phyloP scores from a whole-genome alignment of 2,113 vertebrate genomes.

The Merops nubicus region DNA sequence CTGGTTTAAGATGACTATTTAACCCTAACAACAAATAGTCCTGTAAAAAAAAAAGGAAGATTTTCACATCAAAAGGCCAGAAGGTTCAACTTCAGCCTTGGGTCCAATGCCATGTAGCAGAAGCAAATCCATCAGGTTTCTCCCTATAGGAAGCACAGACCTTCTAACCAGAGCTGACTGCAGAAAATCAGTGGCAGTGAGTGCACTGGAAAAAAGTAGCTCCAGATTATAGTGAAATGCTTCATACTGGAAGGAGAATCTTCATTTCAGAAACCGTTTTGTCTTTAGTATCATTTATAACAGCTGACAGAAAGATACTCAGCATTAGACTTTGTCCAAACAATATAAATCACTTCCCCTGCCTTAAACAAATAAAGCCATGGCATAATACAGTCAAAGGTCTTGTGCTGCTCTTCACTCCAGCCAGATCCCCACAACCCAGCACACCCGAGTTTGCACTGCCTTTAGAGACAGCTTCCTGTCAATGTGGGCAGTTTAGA shows the following conservation, averaged over 20 bases:
- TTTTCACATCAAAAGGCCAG: not conserved
- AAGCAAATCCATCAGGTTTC: not conserved
- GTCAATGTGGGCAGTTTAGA: not conserved
- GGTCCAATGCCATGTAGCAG: not conserved
- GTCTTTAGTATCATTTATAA: conserved; percentile 18
- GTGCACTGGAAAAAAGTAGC: not conserved
- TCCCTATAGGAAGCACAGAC: not conserved
- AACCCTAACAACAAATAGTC: not conserved
- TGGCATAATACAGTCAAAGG: not conserved
- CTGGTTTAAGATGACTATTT: not conserved
- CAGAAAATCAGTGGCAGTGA: not conserved
- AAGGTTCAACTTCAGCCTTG: not conserved
- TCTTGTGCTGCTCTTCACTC: not conserved
- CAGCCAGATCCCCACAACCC: not conserved
- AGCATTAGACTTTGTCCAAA: conserved; percentile 5
- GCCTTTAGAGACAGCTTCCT: not conserved
- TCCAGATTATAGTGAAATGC: not conserved
- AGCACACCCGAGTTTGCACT: not conserved
- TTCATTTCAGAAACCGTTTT: conserved; percentile 13
- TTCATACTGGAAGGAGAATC: not conserved
- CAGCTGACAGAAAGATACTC: not conserved
- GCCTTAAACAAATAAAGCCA: conserved; percentile 2
- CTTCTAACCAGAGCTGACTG: not conserved
- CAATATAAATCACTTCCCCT: conserved; percentile 30
- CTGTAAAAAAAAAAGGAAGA: not conserved